Evolutionary conservation across 2,113 vertebrate genomes (phyloP), one percentile per base, ranked within the genome.

Genomic region (Telmatochromis brachygnathus): DNA sequence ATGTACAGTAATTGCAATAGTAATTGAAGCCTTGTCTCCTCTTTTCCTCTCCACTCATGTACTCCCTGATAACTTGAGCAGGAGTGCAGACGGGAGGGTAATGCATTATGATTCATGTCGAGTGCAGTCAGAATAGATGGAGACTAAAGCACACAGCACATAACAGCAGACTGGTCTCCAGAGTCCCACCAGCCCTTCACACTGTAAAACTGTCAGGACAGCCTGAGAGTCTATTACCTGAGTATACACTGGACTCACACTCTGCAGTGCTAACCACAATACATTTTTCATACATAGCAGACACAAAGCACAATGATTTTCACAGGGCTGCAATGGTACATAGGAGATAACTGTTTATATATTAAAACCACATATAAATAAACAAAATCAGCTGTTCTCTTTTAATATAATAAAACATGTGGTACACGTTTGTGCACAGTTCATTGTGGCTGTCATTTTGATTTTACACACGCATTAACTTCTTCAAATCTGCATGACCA

Each of bases 91-190:
- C 23, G 55, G 77, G 65, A 91, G 90, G 80, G 90, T 95, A 89
- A 92, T 89, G 87, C 86, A 85, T 88, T 90, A 92, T 93, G 92
- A 94, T 93, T 93, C 91, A 90, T 89, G 93, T 91, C 15, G 82
- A 91, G 91, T 90, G 89, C 89, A 77, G 82, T 51, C 86, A 84
- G 90, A 87, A 84, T 80, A 79, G 87, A 92, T 86, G 53, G 83
- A 92, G 91, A 90, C 75, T 79, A 79, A 82, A 84, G 89, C 79
- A 70, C 84, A 92, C 62, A 84, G 86, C 53, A 49, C 82, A 87
- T 65, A 93, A 82, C 53, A 15, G 85, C 83, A 55, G 82, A 86
- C 49, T 4, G 10, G 47, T 91, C 91, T 93, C 93, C 82, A 42
- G 91, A 87, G 92, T 83, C 86, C 83, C 58, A 26, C 10, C 87